phyloP scores from a whole-genome alignment of 2,797 vertebrate species.

The Poecilia picta region DNA sequence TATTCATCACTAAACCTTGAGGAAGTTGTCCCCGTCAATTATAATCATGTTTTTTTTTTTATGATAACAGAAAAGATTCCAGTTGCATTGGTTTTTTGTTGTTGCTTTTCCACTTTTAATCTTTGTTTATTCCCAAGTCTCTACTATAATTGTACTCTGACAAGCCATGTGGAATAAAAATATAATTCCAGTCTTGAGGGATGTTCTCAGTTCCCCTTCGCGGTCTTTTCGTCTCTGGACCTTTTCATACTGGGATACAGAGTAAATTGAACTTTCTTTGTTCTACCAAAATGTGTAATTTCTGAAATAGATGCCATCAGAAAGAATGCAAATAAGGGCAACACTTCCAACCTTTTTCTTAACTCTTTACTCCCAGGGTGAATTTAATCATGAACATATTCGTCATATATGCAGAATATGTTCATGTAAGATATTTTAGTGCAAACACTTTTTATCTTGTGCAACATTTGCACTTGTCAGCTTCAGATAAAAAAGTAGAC shows the following conservation, averaged over 20 bases:
- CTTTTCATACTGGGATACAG: conserved; percentile 32
- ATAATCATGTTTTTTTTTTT: conserved; percentile 25
- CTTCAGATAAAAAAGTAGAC: neutral
- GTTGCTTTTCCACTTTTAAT: conserved; percentile 21
- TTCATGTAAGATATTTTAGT: neutral
- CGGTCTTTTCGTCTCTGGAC: conserved; percentile 47
- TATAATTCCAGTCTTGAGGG: conserved; percentile 40
- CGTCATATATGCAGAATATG: neutral
- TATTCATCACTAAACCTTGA: conserved; percentile 11
- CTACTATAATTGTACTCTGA: conserved; percentile 60
- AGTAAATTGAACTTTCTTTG: conserved; percentile 24
- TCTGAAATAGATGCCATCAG: conserved; percentile 23
- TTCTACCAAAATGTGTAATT: conserved; percentile 18
- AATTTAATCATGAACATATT: neutral
- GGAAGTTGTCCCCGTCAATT: conserved; percentile 20
- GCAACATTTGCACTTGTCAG: neutral
- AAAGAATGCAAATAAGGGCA: neutral
- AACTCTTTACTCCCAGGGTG: neutral
- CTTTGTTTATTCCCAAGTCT: conserved; percentile 49
- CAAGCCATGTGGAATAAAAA: conserved; percentile 68
- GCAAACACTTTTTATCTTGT: neutral
- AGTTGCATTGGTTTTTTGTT: conserved; percentile 46
- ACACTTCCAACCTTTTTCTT: neutral
- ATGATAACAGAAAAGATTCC: conserved; percentile 41
- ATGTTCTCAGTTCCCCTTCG: conserved; percentile 46